Evolutionary conservation across 2,888 invertebrate species (phyloP).

Genomic region (Tromatobia lineatoria): DNA sequence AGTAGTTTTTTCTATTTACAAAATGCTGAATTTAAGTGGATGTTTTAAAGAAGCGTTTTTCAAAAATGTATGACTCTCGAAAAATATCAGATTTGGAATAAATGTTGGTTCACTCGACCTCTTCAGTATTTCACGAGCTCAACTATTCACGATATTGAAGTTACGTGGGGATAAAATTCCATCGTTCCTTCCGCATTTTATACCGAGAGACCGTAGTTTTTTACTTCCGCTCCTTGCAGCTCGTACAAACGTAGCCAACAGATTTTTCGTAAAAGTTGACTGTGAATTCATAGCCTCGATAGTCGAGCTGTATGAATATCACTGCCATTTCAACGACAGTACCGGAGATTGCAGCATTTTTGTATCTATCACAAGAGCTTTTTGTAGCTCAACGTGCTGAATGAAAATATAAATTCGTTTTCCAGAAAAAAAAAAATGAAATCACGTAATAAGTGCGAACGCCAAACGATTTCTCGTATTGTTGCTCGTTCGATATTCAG

Average conservation of each 20-base stretch:
- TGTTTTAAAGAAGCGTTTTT: too few species aligned
- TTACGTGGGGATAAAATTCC: too few species aligned
- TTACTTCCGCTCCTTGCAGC: neutral
- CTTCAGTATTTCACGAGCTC: too few species aligned
- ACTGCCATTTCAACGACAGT: conserved; percentile 1
- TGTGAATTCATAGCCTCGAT: neutral
- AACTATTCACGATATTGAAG: too few species aligned
- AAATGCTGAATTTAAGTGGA: too few species aligned
- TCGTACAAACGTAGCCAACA: neutral
- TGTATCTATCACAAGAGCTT: neutral
- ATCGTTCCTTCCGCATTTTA: too few species aligned
- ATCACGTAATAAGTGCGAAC: neutral
- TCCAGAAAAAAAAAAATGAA: neutral
- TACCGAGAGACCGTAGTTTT: neutral
- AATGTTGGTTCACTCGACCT: too few species aligned
- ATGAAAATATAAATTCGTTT: conserved; percentile 17
- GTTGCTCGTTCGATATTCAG: neutral
- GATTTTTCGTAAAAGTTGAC: neutral
- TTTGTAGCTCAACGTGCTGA: conserved; percentile 8
- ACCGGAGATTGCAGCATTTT: conserved; percentile 23
- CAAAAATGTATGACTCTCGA: too few species aligned
- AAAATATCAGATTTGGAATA: too few species aligned
- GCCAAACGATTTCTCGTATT: neutral
- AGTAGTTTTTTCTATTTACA: too few species aligned
- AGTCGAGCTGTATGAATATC: conserved; percentile 7